phyloP scores from a whole-genome alignment of 2,797 vertebrate genomes.

The Dendrocincla fuliginosa region DNA sequence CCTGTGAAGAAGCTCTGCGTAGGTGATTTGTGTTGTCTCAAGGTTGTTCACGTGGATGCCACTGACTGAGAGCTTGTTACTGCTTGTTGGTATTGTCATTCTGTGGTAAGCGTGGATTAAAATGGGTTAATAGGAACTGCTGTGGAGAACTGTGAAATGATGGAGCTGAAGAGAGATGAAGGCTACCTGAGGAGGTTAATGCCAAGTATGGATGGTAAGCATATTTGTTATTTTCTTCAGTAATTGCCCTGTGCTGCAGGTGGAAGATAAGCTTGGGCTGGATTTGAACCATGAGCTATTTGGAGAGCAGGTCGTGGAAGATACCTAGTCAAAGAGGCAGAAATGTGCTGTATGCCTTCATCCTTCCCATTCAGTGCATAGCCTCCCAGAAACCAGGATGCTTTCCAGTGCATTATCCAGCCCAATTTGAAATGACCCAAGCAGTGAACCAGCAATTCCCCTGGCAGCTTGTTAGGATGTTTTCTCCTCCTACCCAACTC shows the following conservation, averaged over 20 bases:
- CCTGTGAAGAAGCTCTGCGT: not conserved
- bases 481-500: constrained; percentile 22
- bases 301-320: not conserved
- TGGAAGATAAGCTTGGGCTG: not conserved
- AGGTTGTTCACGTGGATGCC: not conserved
- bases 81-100: not conserved
- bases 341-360: not conserved
- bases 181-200: not conserved
- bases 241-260: not conserved
- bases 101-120: not conserved
- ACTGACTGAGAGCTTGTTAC: not conserved
- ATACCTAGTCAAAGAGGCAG: not conserved
- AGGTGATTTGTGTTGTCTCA: not conserved
- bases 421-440: constrained; percentile 30
- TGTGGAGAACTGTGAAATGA: not conserved
- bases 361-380: not conserved
- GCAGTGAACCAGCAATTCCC: constrained; percentile 27
- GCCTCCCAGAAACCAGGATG: constrained; percentile 23
- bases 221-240: not conserved
- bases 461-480: constrained; percentile 50
- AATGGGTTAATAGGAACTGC: not conserved
- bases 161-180: not conserved
- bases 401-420: constrained; percentile 19
- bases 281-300: not conserved
- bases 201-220: not conserved